Percentiles rank a stretch among this genome's conserved stretches.
phyloP scores from a whole-genome alignment of 2,888 invertebrate species.

The Latrodectus hesperus region DNA sequence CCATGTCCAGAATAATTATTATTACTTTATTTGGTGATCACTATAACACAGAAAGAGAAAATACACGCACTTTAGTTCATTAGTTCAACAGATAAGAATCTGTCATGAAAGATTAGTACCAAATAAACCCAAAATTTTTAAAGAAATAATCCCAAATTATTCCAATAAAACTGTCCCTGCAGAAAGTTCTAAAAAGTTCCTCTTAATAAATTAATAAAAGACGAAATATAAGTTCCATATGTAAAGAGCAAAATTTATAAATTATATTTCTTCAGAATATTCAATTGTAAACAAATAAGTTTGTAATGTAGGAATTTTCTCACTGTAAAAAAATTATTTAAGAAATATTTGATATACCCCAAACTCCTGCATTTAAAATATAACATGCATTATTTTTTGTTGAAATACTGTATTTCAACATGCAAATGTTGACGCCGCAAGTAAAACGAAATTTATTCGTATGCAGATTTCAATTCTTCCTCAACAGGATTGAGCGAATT shows the following conservation, averaged over 20 bases:
- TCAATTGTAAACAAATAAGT: background rate
- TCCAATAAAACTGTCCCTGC: constrained; percentile 42
- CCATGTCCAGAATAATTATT: constrained; percentile 22
- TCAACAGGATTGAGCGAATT: no score
- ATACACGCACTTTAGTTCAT: constrained; percentile 43
- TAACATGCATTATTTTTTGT: no score
- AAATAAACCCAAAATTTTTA: constrained; percentile 42
- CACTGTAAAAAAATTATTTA: no score
- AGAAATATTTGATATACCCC: no score
- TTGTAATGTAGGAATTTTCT: no score
- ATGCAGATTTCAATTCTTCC: no score
- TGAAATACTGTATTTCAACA: no score
- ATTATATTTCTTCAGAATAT: constrained; percentile 24
- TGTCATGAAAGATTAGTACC: constrained; percentile 37
- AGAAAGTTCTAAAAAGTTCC: constrained; percentile 38
- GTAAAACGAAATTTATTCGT: no score
- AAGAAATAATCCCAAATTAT: constrained; percentile 44
- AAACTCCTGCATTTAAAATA: no score
- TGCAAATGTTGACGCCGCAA: no score
- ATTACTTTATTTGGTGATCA: background rate
- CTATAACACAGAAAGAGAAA: constrained; percentile 29
- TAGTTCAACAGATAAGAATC: constrained; percentile 39
- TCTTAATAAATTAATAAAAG: background rate
- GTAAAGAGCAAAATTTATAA: constrained; percentile 18
- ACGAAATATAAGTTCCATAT: constrained; percentile 24